Conservation (phyloP, 2,113 vertebrate genomes). For the Piprites chloris region DNA sequence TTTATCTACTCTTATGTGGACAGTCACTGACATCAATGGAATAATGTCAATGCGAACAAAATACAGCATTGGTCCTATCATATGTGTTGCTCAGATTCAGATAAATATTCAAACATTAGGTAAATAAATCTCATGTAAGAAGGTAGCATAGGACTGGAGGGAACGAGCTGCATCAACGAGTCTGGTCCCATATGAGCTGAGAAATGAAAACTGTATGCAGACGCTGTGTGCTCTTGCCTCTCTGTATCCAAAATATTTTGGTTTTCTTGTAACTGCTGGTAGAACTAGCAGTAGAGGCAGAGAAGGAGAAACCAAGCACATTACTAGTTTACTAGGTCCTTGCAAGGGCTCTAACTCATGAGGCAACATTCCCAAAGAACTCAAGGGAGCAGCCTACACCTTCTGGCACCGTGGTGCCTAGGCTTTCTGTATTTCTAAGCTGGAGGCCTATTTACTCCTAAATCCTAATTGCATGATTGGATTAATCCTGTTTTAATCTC, state of each 20-base stretch:
- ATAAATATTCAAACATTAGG: not conserved
- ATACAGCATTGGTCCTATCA: not conserved
- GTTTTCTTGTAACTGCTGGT: not conserved
- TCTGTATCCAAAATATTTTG: not conserved
- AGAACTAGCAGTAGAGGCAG: not conserved
- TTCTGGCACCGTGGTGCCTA: not conserved
- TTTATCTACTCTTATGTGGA: not conserved
- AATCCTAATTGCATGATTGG: not conserved
- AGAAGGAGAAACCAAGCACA: not conserved
- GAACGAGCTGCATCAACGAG: not conserved
- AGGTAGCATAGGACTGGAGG: not conserved
- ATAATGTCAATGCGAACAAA: not conserved
- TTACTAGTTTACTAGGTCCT: not conserved
- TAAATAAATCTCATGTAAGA: not conserved
- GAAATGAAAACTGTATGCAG: not conserved
- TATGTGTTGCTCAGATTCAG: not conserved
- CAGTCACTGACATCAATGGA: not conserved
- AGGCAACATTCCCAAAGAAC: not conserved
- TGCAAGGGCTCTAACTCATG: not conserved
- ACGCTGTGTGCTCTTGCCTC: not conserved
- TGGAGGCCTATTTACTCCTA: not conserved
- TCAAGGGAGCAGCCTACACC: not conserved
- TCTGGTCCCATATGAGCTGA: not conserved
- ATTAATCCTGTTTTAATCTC: constrained; percentile 14
- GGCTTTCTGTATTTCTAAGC: not conserved